Conservation (phyloP, 2,113 vertebrate genomes). For the Talpa occidentalis region DNA sequence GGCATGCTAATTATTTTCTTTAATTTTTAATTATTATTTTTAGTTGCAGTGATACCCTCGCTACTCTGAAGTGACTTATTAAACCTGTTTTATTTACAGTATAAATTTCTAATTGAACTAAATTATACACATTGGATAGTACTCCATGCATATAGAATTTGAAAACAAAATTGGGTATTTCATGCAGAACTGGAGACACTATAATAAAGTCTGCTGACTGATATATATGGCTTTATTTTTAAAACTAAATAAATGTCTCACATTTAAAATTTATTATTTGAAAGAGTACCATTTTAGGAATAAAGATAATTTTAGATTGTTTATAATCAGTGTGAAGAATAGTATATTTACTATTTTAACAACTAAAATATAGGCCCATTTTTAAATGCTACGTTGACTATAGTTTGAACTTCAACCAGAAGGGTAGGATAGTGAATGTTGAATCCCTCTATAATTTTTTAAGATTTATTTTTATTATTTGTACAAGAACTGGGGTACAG, state of each 20-base stretch:
- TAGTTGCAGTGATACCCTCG: conserved; percentile 62
- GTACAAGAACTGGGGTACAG: no score
- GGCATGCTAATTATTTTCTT: conserved; percentile 75
- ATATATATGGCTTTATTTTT: not conserved
- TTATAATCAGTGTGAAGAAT: not conserved
- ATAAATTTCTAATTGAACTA: conserved; percentile 72
- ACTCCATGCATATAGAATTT: conserved; percentile 54
- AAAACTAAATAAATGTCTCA: not conserved
- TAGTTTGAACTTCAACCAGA: not conserved
- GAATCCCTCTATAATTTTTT: not conserved
- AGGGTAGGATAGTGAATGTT: not conserved
- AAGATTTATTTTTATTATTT: no score
- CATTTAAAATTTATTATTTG: conserved; percentile 8
- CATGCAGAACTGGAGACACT: not conserved
- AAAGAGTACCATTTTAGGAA: not conserved
- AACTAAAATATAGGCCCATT: not conserved
- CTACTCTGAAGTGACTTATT: conserved; percentile 64
- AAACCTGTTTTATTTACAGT: conserved; percentile 59
- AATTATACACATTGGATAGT: conserved; percentile 62
- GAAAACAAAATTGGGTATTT: conserved; percentile 53
- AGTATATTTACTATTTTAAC: not conserved
- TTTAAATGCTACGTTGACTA: not conserved
- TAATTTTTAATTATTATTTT: conserved; percentile 82
- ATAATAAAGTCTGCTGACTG: not conserved
- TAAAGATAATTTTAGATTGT: not conserved